A percentile compares a stretch with the other conserved stretches of the same genome.
Evolutionary conservation across 2,797 vertebrate species (phyloP).

Genomic region (Botia kubotai): DNA sequence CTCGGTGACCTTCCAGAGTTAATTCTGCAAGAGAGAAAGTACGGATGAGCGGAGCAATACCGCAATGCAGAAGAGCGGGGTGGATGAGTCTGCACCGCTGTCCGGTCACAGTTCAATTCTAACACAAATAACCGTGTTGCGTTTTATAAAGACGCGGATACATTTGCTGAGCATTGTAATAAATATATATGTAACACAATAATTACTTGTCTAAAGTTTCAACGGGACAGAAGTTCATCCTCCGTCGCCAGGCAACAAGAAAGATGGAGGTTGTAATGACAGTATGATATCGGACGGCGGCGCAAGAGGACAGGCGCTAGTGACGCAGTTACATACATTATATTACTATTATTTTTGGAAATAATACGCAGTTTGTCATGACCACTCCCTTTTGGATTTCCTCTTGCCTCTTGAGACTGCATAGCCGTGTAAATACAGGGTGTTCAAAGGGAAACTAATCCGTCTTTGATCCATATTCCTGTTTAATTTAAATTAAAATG

Average conservation of each 20-base stretch:
- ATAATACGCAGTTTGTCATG: neutral
- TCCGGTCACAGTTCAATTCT: slow-evolving; percentile 52
- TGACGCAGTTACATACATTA: slow-evolving; percentile 35
- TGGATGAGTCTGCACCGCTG: slow-evolving; percentile 43
- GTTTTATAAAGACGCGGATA: neutral
- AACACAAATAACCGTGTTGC: neutral
- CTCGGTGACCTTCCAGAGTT: slow-evolving; percentile 2
- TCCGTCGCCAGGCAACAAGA: slow-evolving; percentile 16
- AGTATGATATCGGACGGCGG: neutral
- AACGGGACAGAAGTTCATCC: slow-evolving; percentile 37
- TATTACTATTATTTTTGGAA: neutral
- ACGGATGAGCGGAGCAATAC: slow-evolving; percentile 63
- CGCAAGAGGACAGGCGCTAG: neutral
- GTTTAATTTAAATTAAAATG: neutral
- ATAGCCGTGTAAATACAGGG: neutral
- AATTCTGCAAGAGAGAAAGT: neutral
- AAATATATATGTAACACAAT: neutral
- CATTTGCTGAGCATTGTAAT: neutral
- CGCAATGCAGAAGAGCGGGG: slow-evolving; percentile 79
- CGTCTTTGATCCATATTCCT: neutral
- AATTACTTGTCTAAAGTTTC: slow-evolving; percentile 28
- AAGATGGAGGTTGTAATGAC: neutral
- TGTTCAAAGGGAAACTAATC: neutral
- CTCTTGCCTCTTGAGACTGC: neutral
- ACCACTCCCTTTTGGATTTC: neutral